Conservation (phyloP, 2,113 vertebrate species). For the Labeo rohita region DNA sequence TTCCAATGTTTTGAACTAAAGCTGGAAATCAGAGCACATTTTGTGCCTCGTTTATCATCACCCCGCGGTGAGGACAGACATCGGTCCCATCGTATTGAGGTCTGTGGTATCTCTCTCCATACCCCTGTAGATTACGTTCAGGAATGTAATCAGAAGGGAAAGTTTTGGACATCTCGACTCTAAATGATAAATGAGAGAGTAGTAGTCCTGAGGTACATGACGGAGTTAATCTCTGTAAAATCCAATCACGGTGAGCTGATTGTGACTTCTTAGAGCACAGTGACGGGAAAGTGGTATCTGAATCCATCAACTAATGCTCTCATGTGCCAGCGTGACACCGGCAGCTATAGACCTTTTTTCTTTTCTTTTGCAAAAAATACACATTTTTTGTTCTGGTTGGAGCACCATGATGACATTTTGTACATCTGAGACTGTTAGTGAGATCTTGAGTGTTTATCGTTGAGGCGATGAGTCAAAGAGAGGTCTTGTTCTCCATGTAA, state of each 20-base stretch:
- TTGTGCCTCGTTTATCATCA: conserved; percentile 23
- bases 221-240: conserved; percentile 73
- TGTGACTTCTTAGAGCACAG: conserved; percentile 65
- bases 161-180: conserved; percentile 29
- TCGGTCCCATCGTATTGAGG: neutral
- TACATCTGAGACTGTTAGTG: conserved; percentile 53
- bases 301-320: conserved; percentile 2
- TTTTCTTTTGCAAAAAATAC: conserved; percentile 7
- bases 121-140: neutral
- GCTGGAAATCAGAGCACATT: neutral
- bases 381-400: conserved; percentile 4
- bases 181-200: conserved; percentile 28
- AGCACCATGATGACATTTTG: conserved; percentile 56
- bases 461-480: conserved; percentile 67
- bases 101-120: neutral
- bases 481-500: conserved; percentile 71
- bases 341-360: neutral
- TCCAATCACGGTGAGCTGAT: conserved; percentile 74
- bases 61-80: conserved; percentile 15
- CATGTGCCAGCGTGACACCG: neutral
- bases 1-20: neutral
- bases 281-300: conserved; percentile 57
- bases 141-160: neutral
- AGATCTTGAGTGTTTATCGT: conserved; percentile 45
- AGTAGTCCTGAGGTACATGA: conserved; percentile 1